Evolutionary conservation across 37 sponge, comb jelly and placozoan species (phyloP), one percentile per base, ranked within the genome.

Genomic region (Eunapius fragilis): DNA sequence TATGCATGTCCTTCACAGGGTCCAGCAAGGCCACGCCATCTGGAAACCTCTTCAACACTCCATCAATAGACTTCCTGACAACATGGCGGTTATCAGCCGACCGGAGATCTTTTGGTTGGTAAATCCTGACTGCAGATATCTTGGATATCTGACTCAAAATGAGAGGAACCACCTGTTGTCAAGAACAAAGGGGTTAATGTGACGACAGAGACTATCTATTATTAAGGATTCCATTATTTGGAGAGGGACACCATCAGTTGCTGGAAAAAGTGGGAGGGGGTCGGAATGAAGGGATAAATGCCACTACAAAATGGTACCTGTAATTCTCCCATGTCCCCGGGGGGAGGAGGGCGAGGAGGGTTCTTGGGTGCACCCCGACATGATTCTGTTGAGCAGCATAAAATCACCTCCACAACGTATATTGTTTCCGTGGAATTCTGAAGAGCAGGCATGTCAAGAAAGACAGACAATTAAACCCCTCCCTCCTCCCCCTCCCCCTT

Each of bases 1-100:
- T 96, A 74, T 98, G 88, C 98, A 98, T 98, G 74, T 98, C 96
- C 77, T 90, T 84, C 30, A 93, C 85, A 9, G 99, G 99, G 78
- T 99, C 97, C 41, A 99, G 88, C 25, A 88, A 85, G 13, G 99
- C 96, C 9, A 97, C 78, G 0, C 93, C 96, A 38, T 94, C 89
- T 19, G 94, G 89, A 83, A 99, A 99, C 49, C 94, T 85, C 74
- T 91, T 91, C 91, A 85, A 67, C 2, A 99, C 97, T 71, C 93
- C 99, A 68, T 83, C 80, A 19, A 96, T 88, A 27, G 96, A 85
- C 75, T 88, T 93, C 37, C 85, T 38, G 68, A 96, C 94, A 74
- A 74, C 79, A 36, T 67, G 34, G 71, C 89, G 35, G 71, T 68
- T 86, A 45, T 94, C 93, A 31, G 87, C 23, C 7, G 93, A 88